A percentile compares a stretch with the other conserved stretches of the same genome.
These are phyloP conservation scores for Fukomys damarensis DNA, from an alignment of 2,113 vertebrate genomes.

Conservation along the genomic window DNA sequence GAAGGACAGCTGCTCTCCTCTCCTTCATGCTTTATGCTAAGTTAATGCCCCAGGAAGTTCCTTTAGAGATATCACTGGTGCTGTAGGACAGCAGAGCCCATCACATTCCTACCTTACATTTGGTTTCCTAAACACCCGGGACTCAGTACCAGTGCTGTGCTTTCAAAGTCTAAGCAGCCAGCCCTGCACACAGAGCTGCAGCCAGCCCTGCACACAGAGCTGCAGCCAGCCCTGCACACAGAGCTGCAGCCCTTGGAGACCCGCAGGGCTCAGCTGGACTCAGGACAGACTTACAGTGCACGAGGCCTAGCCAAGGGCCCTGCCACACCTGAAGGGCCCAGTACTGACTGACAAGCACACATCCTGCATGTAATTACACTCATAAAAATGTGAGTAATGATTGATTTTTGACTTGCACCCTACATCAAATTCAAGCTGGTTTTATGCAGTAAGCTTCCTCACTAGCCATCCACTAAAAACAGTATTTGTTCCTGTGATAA, in stretches of 20 bases:
- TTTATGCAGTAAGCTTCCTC: conserved; percentile 6
- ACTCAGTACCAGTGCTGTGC: neutral
- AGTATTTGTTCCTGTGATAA: conserved; percentile 35
- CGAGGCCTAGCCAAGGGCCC: neutral
- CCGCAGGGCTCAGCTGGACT: neutral
- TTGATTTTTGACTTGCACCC: neutral
- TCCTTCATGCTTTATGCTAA: neutral
- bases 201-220: neutral
- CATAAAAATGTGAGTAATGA: conserved; percentile 64
- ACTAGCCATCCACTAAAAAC: conserved; percentile 27
- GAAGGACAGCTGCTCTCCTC: fast-evolving
- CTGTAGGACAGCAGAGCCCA: neutral
- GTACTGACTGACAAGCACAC: neutral
- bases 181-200: no score
- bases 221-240: neutral
- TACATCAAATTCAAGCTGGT: conserved; percentile 38
- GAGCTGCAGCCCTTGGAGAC: neutral
- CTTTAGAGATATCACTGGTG: neutral
- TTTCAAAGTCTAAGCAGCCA: neutral
- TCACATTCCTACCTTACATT: neutral
- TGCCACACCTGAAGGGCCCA: neutral
- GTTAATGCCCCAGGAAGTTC: neutral
- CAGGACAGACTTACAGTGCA: neutral
- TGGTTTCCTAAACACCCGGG: neutral
- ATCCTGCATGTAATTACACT: conserved; percentile 40